Evolutionary conservation across 2,113 vertebrate species (phyloP).

Genomic region (Corythoichthys intestinalis): DNA sequence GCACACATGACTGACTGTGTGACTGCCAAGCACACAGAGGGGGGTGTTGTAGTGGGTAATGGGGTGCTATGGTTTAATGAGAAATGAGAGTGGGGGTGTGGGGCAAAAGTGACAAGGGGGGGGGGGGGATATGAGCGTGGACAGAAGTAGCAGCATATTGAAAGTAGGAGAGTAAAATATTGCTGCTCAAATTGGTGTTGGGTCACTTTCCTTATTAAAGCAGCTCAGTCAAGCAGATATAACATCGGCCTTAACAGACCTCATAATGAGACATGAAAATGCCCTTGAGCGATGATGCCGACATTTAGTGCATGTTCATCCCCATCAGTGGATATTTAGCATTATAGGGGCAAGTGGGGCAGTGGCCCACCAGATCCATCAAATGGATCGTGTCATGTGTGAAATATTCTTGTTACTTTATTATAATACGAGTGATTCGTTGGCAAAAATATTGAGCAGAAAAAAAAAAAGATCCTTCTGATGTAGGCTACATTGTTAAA

Average conservation of each 20-base stretch:
- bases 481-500: neutral
- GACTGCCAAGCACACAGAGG: constrained; percentile 70
- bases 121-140: constrained; percentile 36
- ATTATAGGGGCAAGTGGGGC: neutral
- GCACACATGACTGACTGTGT: constrained; percentile 77
- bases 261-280: constrained; percentile 61
- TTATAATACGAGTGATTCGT: neutral
- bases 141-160: constrained; percentile 28
- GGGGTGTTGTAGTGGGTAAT: constrained; percentile 13
- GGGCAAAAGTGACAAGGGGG: constrained; percentile 36
- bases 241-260: constrained; percentile 49
- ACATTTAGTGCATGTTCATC: constrained; percentile 44
- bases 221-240: constrained; percentile 53
- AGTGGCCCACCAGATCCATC: constrained; percentile 11
- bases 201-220: constrained; percentile 68
- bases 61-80: constrained; percentile 28
- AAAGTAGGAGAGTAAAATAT: constrained; percentile 42
- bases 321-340: constrained; percentile 9
- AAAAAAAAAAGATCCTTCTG: neutral
- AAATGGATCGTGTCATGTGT: constrained; percentile 18
- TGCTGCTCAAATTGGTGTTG: constrained; percentile 47
- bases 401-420: neutral
- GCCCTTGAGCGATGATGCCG: constrained; percentile 54
- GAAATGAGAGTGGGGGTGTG: constrained; percentile 1
- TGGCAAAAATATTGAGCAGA: neutral